These are phyloP conservation scores for Poicephalus gulielmi DNA, from an alignment of 2,113 vertebrate species.

Conservation along the genomic window DNA sequence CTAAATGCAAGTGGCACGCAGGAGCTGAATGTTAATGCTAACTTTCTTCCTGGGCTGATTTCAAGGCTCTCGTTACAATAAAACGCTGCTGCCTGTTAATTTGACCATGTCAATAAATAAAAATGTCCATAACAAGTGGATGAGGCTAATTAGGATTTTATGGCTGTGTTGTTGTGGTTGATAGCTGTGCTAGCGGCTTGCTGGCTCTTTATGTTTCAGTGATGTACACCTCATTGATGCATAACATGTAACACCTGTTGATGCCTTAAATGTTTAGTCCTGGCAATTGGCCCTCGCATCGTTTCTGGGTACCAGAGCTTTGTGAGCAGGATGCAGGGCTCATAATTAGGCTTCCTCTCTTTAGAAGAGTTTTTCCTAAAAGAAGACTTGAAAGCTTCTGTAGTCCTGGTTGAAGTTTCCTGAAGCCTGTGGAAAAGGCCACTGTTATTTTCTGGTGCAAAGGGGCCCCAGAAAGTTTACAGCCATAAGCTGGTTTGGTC, in stretches of 20 bases:
- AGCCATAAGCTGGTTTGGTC: not conserved
- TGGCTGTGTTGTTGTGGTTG: constrained; percentile 61
- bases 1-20: not conserved
- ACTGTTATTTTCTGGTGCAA: not conserved
- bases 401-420: not conserved
- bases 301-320: constrained; percentile 3
- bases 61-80: constrained; percentile 53
- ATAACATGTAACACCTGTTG: constrained; percentile 62
- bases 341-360: not conserved
- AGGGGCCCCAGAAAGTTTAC: not conserved
- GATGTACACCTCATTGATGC: constrained; percentile 63
- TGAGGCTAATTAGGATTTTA: constrained; percentile 65
- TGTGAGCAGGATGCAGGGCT: not conserved
- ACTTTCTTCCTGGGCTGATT: constrained; percentile 50
- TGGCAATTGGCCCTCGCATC: constrained; percentile 42
- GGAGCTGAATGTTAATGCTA: not conserved
- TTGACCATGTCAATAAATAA: constrained; percentile 64
- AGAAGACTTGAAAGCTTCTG: not conserved
- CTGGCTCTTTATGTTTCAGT: constrained; percentile 52
- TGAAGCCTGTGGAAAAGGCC: not conserved
- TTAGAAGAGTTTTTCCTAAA: not conserved
- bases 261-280: constrained; percentile 36
- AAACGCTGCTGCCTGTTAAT: constrained; percentile 58
- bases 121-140: constrained; percentile 50
- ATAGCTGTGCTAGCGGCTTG: constrained; percentile 39